These are phyloP conservation scores for Pachycephala philippinensis DNA, from an alignment of 2,113 vertebrate species.

Conservation along the genomic window DNA sequence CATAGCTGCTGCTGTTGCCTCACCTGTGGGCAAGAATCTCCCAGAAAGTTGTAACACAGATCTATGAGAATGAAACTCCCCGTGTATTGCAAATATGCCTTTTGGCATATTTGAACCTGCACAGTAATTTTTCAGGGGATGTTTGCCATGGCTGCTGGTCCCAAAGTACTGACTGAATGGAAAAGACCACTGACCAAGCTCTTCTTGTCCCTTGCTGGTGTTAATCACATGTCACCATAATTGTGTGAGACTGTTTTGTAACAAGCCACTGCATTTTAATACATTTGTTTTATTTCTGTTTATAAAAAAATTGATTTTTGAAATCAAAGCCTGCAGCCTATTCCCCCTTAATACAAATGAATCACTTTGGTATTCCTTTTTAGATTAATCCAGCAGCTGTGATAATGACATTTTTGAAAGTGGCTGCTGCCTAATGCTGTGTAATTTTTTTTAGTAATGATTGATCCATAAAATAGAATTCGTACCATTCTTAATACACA, in stretches of 20 bases:
- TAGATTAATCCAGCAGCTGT: slow-evolving; percentile 57
- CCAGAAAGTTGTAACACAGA: not conserved
- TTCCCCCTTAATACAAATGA: not conserved
- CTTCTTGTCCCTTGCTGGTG: not conserved
- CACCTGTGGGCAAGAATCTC: not conserved
- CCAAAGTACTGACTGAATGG: not conserved
- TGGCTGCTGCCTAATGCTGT: slow-evolving; percentile 38
- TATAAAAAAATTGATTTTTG: slow-evolving; percentile 19
- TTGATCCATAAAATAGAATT: slow-evolving; percentile 49
- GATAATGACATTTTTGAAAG: slow-evolving; percentile 65
- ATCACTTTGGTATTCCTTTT: slow-evolving; percentile 25
- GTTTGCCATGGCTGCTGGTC: not conserved
- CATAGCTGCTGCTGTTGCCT: not conserved
- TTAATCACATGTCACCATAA: not conserved
- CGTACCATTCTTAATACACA: not conserved
- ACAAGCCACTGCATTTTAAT: not conserved
- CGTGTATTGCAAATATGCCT: not conserved
- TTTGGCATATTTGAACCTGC: not conserved
- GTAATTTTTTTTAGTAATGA: slow-evolving; percentile 71
- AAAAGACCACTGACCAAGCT: not conserved
- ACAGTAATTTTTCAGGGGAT: not conserved
- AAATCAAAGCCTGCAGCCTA: slow-evolving; percentile 8
- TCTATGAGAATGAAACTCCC: not conserved
- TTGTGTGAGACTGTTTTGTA: not conserved
- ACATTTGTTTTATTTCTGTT: slow-evolving; percentile 5